phyloP scores from a whole-genome alignment of 2,888 invertebrate genomes.

The Odontocolon sp. region DNA sequence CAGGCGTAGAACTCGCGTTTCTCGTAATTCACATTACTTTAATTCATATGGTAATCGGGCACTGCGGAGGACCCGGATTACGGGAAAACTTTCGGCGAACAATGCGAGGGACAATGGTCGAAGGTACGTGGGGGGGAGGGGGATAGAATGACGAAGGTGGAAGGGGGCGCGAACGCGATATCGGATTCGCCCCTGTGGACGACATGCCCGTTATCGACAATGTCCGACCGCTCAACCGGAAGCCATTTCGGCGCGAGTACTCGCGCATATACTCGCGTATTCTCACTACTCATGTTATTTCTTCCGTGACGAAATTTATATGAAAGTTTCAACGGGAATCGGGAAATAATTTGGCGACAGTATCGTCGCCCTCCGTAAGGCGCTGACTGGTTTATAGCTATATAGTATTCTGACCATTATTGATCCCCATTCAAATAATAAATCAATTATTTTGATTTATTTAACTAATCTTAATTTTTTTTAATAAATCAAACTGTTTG shows the following conservation, averaged over 20 bases:
- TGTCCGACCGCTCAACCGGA: conserved; percentile 78
- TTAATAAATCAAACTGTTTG: background rate
- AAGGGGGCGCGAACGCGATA: conserved; percentile 75
- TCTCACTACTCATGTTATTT: conserved; percentile 11
- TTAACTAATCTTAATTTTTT: background rate
- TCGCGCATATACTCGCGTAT: conserved; percentile 32
- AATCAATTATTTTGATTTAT: background rate
- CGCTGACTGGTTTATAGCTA: background rate
- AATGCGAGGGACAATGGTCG: conserved; percentile 76
- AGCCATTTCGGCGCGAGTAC: conserved; percentile 74
- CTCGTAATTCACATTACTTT: conserved; percentile 89
- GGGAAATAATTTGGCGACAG: conserved; percentile 52
- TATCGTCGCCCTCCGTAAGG: conserved; percentile 60
- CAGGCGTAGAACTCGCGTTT: conserved; percentile 37
- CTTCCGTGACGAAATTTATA: conserved; percentile 74
- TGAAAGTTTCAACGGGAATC: conserved; percentile 70
- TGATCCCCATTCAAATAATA: background rate
- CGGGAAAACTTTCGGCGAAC: conserved; percentile 77
- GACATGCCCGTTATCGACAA: conserved; percentile 77
- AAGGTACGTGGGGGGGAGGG: conserved; percentile 60
- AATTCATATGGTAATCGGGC: conserved; percentile 91
- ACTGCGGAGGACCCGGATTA: conserved; percentile 70
- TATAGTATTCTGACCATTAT: background rate
- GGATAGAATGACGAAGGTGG: conserved; percentile 47
- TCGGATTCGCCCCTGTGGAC: conserved; percentile 71